phyloP scores from a whole-genome alignment of 1,140 invertebrate species.

The Conus ventricosus region DNA sequence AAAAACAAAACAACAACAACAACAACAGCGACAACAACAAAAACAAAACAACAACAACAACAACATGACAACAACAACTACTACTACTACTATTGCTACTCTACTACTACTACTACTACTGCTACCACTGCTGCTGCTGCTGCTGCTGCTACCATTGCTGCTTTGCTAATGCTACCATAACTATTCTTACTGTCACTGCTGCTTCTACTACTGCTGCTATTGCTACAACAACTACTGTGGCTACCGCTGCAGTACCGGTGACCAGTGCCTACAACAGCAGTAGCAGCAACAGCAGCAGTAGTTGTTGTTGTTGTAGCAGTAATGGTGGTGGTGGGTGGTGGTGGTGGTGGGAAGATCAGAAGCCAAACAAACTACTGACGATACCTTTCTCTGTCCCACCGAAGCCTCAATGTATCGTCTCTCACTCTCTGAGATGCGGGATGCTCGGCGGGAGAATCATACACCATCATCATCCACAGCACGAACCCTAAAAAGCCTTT shows the following conservation, averaged over 20 bases:
- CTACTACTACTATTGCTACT: slow-evolving; percentile 81
- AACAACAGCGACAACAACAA: slow-evolving; percentile 31
- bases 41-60: not conserved
- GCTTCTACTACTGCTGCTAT: too few species aligned
- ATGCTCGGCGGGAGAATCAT: slow-evolving; percentile 53
- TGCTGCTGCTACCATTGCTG: too few species aligned
- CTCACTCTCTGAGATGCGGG: slow-evolving; percentile 54
- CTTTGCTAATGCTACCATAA: too few species aligned
- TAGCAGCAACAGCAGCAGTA: too few species aligned
- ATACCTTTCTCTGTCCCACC: slow-evolving; percentile 22
- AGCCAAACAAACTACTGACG: too few species aligned
- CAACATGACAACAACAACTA: slow-evolving; percentile 38
- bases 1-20: slow-evolving; percentile 1
- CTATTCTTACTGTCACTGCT: too few species aligned
- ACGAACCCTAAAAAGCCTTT: slow-evolving; percentile 57
- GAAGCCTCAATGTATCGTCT: slow-evolving; percentile 55
- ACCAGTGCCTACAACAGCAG: too few species aligned
- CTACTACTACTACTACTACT: slow-evolving; percentile 82
- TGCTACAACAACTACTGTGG: too few species aligned
- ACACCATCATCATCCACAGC: slow-evolving; percentile 50
- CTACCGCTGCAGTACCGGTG: too few species aligned
- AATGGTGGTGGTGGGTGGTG: too few species aligned
- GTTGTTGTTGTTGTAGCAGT: too few species aligned
- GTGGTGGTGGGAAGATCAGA: too few species aligned
- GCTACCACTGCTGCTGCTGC: slow-evolving; percentile 20